Evolutionary conservation across 2,888 invertebrate genomes (phyloP), one percentile per base, ranked within the genome.

Genomic region (Acleris sparsana): DNA sequence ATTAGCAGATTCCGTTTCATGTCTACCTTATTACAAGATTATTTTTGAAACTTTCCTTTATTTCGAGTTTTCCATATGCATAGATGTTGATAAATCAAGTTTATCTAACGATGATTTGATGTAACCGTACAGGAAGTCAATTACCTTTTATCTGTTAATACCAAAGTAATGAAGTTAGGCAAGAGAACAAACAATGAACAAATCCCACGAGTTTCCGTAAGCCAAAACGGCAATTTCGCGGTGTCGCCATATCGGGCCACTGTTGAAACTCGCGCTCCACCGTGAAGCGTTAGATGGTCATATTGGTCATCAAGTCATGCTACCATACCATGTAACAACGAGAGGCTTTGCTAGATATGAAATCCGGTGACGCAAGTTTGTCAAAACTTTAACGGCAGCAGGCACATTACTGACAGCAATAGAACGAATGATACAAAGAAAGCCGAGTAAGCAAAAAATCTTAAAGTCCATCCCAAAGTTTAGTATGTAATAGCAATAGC

Each of bases 201-300:
- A 83, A 80, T 78, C 75, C 77, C 77, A 80, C 78, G 72, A 72
- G 70, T 71, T 75, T 77, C 73, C 75, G 73, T 75, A 67, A 75
- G 76, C 66, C 71, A 68, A 72, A 67, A 74, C 72, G 71, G 70
- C 72, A 75, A 75, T 66, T 63, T 73, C 53, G 62, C 73, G 74
- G 72, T 73, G 71, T 70, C 73, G 76, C 69, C 67, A 74, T 73
- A 62, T 69, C 63, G 65, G 65, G 69, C 69, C 56, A 68, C 70
- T 70, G 69, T 69, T 29, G 57, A 33, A 58, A 58, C 68, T 72
- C 71, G 56, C 69, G 70, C 63, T 70, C 69, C 51, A 44, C 56
- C 58, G 67, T 48, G 53, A 71, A 69, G 61, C 49, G 9, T 29
- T 59, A 51, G 46, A 57, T 25, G 61, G 33, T 33, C 33, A 33